Base-by-base conservation (phyloP, 2,888 invertebrate species). In the Choreutis nemorana region DNA sequence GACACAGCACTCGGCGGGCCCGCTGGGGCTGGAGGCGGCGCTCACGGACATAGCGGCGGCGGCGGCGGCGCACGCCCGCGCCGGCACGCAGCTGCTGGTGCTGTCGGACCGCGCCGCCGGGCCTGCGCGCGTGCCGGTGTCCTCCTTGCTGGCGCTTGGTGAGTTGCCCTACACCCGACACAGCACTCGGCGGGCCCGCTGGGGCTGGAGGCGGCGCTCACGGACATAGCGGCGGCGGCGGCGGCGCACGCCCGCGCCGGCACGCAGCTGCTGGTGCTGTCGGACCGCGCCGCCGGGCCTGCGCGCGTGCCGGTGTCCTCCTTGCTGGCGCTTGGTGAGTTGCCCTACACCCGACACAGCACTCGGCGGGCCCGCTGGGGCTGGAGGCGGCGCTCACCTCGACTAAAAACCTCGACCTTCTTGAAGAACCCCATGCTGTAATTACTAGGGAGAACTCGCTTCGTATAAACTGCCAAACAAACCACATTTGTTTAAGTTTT, bases 211-310 rank as follows among this genome's bases (percentile, higher is more conserved):
- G 83, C 85, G 11, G 87, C 90, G 26, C 71, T 96, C 29, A 83
- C 90, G 42, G 73, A 84, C 23, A 84, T 95, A 32, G 91, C 91
- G 52, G 79, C 85, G n/a, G 90, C 94, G 57, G 91, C 94, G 1
- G 84, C 86, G 38, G 66, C 82, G 29, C 93, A 93, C 2, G 91
- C 90, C 5, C 77, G 79, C 28, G 77, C 81, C 26, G 88, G 87
- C 7, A 90, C 87, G 65, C 89, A 92, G 57, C 72, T 95, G n/a
- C 73, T 95, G 23, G 81, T 95, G 22, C 63, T 95, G 14, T 91
- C 91, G 3, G 95, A 95, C 58, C 66, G 86, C 23, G 65, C 64
- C 32, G 82, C 73, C 8, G 81, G 83, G 4, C 63, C 71, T 3
- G 78, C 81, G 6, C 67, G 85, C 37, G 82, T 87, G 11, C 89